A percentile compares a stretch with the other conserved stretches of the same genome.
These are phyloP conservation scores for Cyphomyrus discorhynchus DNA, from an alignment of 2,113 vertebrate species.

Conservation along the genomic window DNA sequence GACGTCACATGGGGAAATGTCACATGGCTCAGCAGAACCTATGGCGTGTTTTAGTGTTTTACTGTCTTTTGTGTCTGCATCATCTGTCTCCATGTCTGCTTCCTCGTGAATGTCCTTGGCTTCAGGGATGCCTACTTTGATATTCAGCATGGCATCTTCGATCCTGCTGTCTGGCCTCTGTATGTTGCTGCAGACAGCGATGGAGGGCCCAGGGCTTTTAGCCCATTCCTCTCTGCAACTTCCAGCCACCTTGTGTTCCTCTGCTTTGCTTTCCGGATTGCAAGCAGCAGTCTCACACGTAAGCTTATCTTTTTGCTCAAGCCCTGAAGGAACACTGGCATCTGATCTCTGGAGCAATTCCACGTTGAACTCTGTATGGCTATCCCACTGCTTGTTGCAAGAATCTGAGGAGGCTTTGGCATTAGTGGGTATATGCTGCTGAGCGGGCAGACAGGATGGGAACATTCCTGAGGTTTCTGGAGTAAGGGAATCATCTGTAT, in stretches of 20 bases:
- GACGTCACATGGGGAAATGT: slow-evolving; percentile 48
- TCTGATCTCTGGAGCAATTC: slow-evolving; percentile 38
- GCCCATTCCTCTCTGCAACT: slow-evolving; percentile 26
- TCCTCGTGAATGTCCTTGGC: slow-evolving; percentile 37
- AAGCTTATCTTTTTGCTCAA: slow-evolving; percentile 37
- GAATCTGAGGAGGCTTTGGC: slow-evolving; percentile 26
- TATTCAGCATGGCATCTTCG: slow-evolving; percentile 34
- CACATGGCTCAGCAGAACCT: slow-evolving; percentile 40
- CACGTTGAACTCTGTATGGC: neutral
- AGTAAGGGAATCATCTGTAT: slow-evolving; percentile 24
- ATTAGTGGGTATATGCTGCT: slow-evolving; percentile 20
- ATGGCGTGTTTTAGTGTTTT: slow-evolving; percentile 47
- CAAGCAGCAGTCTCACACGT: neutral
- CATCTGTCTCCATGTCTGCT: slow-evolving; percentile 26
- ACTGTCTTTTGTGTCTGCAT: slow-evolving; percentile 43
- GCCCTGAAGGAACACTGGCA: neutral
- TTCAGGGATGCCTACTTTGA: slow-evolving; percentile 22
- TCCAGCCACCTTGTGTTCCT: slow-evolving; percentile 31
- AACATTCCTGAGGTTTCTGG: slow-evolving; percentile 24
- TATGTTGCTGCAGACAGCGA: slow-evolving; percentile 14
- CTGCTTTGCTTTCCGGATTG: slow-evolving; percentile 20
- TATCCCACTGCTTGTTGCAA: slow-evolving; percentile 34
- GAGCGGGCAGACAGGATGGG: neutral
- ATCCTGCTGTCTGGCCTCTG: slow-evolving; percentile 31
- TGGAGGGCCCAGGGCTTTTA: slow-evolving; percentile 39